Base-by-base conservation (phyloP, 1,140 invertebrate species). In the Lycorma delicatula region DNA sequence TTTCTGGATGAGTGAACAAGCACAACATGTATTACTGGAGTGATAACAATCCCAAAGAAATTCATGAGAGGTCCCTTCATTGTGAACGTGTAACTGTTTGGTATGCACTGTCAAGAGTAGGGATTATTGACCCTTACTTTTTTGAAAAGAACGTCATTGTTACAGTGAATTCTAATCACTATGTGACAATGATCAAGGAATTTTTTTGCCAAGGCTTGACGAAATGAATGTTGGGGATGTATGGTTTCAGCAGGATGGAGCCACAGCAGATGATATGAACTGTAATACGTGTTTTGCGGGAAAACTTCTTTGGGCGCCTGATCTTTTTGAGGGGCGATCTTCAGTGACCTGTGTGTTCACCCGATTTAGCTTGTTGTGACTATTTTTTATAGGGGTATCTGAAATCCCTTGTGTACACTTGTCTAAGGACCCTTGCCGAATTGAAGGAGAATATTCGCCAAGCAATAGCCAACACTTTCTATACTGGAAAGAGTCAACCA, bases 41-140 rank as follows among this genome's bases (percentile, higher is more conserved):
- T 13, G 12, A 18, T 38, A 18, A 38, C 47, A 23, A 5, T 13
- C 46, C 46, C 22, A 27, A n/a, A 2, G 5, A 7, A 48, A 23
- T 48, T 48, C 46, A 48, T 6, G 22, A 48, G 26, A 48, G 26
- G 46, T 31, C 53, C 56, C 16, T 31, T 48, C 52, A 31, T 36
- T 44, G 57, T 46, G 26, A 59, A n/a, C n/a, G n/a, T n/a, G n/a
- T n/a, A n/a, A n/a, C 57, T 41, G 50, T 54, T 53, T 54, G 50
- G 50, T 59, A 34, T 59, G 36, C 51, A 46, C 9, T 59, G 28
- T n/a, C 13, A 12, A 38, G 36, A n/a, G 36, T n/a, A 9, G 20
- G 23, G 11, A 44, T 49, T 49, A 56, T 49, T 60, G 54, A 22
- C 26, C 54, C 29, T 25, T 60, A 38, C 18, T 49, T 56, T 49